A percentile compares a stretch with the other conserved stretches of the same genome.
Evolutionary conservation across 1,140 invertebrate genomes (phyloP).

Genomic region (Metaphire vulgaris): DNA sequence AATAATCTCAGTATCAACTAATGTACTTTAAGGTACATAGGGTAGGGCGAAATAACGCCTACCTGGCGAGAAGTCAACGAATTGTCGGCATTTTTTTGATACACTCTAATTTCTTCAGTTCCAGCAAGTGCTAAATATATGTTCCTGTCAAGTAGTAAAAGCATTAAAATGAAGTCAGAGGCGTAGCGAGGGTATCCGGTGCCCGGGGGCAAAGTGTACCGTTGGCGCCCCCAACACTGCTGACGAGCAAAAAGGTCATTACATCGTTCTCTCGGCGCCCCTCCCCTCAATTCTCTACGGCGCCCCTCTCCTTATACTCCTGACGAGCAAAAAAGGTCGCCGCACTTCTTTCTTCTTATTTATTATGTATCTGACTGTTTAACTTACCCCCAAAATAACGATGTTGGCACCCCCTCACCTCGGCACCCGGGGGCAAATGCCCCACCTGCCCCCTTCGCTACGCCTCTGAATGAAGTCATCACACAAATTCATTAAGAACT

Average conservation of each 20-base stretch:
- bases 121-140: conserved; percentile 28
- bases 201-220: neutral
- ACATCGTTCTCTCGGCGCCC: neutral
- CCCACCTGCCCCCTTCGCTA: no score
- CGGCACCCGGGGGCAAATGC: no score
- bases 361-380: no score
- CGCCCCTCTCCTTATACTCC: neutral
- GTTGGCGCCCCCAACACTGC: neutral
- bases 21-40: no score
- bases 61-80: conserved; percentile 30
- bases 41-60: neutral
- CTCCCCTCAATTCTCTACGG: neutral
- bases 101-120: conserved; percentile 29
- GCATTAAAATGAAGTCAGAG: neutral
- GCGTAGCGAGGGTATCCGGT: neutral
- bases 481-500: no score
- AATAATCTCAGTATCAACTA: no score
- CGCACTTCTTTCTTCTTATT: no score
- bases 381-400: no score
- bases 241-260: neutral
- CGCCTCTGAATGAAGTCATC: no score
- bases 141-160: conserved; percentile 25
- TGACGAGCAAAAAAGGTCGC: no score
- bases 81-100: conserved; percentile 28
- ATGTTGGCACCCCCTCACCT: no score